Evolutionary conservation across 2,113 vertebrate species (phyloP), one percentile per base, ranked within the genome.

Genomic region (Harpagus bidentatus): DNA sequence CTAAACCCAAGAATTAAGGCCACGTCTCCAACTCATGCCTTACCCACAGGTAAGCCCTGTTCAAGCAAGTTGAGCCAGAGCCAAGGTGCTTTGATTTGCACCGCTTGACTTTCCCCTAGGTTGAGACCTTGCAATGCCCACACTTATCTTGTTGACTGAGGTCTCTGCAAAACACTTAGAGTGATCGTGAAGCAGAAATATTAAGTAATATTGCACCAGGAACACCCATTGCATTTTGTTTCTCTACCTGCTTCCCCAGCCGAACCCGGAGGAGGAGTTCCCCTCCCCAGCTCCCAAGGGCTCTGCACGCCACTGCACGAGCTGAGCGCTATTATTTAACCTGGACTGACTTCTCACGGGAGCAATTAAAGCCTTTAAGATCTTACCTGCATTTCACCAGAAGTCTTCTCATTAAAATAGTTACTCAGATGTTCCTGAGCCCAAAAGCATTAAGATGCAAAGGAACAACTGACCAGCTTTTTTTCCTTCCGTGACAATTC

Each of bases 331-430:
- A 91, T 95, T 90, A 72, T 86, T 97, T 97, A 78, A 94, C 90
- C 94, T 95, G 97, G 95, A 90, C 94, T 94, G 92, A 83, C 88
- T 97, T 93, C 97, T 96, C 97, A 72, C 5, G 25, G 96, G 89
- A 98, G 83, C 95, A 97, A 59, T 96, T 97, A 83, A 95, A 97
- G 89, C 62, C 89, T 97, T 96, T 88, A 97, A 96, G 91, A 93
- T 93, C 84, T 91, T 90, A 97, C 95, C 96, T 93, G 55, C 26
- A 13, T 84, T 94, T 97, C 89, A 95, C 77, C 84, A 95, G 95
- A 96, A 95, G 32, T 55, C 92, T 91, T 94, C 96, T 97, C 96
- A 90, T 97, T 97, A 96, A 97, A 93, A 83, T 22, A 92, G 92
- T 91, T 97, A 88, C 85, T 96, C 94, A 96, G 91, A 91, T 95